Evolutionary conservation across 2,113 vertebrate genomes (phyloP).

Genomic region (Anarhynchus alexandrinus): DNA sequence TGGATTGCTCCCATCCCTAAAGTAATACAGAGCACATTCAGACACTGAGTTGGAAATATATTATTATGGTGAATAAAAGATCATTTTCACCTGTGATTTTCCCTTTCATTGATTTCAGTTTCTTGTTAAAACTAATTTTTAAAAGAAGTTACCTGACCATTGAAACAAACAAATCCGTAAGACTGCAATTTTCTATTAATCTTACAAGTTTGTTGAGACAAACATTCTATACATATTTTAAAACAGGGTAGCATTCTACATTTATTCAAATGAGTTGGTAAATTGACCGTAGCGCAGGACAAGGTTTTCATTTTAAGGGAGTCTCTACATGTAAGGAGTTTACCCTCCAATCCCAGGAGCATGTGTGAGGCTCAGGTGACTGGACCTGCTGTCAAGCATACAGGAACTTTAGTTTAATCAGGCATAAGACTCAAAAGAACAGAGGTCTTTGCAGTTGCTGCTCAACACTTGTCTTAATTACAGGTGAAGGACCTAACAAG

Average conservation of each 20-base stretch:
- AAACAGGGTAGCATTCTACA: slow-evolving; percentile 34
- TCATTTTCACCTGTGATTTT: background rate
- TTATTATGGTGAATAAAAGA: background rate
- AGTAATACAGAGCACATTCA: background rate
- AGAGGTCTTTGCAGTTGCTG: background rate
- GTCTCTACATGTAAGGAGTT: background rate
- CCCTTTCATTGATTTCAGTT: background rate
- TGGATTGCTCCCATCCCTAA: background rate
- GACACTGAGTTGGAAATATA: background rate
- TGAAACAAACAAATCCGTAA: background rate
- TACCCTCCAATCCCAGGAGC: background rate
- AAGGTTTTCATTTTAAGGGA: slow-evolving; percentile 30
- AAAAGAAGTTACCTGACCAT: background rate
- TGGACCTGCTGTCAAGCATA: background rate
- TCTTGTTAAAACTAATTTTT: background rate
- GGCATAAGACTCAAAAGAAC: background rate
- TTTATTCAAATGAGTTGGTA: slow-evolving; percentile 54
- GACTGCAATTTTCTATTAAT: background rate
- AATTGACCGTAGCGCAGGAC: background rate
- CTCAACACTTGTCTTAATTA: background rate
- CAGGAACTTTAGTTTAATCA: background rate
- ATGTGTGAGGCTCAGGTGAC: background rate
- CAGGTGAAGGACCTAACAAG: background rate
- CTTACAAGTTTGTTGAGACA: background rate
- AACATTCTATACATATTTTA: slow-evolving; percentile 32